Evolutionary conservation across 2,888 invertebrate genomes (phyloP), one percentile per base, ranked within the genome.

Genomic region (Ernsta delagoae): DNA sequence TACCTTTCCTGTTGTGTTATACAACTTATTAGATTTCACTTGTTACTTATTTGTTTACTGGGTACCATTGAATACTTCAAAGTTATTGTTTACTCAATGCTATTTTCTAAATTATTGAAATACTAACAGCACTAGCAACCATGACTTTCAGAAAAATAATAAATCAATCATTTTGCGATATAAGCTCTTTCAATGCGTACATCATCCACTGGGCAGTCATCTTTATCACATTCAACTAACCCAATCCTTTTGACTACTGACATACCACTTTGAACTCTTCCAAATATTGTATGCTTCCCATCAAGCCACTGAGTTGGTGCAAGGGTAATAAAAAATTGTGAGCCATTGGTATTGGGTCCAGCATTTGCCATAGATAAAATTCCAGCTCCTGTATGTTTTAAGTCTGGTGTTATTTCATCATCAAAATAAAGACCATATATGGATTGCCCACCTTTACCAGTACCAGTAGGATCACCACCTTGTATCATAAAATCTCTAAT

Each of bases 271-370:
- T 96, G 95, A 5, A 99, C 94, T 74, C 99, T 94, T 76, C 98
- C 99, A 91, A 99, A 99, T 83, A 99, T 98, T 2, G 99, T 95
- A 88, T 99, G 99, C 86, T 99, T 99, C 9, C 98, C 97, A 93
- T 99, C 99, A 48, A 99, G 93, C 98, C 99, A 99, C 80, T 99
- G 99, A 0, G 99, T 98, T 0, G 99, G 99, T 0, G 97, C 98
- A 71, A 99, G 89, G 0, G 99, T 99, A 60, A 99, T 98, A 80
- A 99, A 99, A 93, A 99, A 99, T 86, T 99, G 99, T 41, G 98
- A 99, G 3, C 99, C 99, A 87, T 99, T 99, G 5, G 98, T 96
- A 82, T 99, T 96, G 0, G 99, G 98, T 0, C 99, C 99, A 24
- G 99, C 97, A 94, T 99, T 99, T 0, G 99, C 99, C 99, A 99